Conservation (phyloP, 2,797 vertebrate species). For the Amblyraja radiata region DNA sequence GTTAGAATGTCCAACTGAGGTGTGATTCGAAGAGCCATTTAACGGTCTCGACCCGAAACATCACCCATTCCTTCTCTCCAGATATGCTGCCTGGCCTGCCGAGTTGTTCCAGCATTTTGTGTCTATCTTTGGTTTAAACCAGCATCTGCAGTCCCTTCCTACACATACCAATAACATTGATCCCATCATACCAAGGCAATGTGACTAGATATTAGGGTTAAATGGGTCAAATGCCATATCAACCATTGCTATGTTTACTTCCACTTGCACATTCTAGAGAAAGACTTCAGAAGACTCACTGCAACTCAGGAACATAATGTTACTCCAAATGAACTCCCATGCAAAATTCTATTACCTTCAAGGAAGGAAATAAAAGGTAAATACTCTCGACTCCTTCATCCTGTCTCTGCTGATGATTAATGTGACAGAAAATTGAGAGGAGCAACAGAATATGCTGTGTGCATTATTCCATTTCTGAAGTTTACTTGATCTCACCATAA, state of each 20-base stretch:
- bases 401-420: not conserved
- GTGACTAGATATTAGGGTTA: not conserved
- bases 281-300: slow-evolving; percentile 27
- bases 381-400: not conserved
- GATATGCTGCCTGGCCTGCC: too few species aligned
- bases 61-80: too few species aligned
- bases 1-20: too few species aligned
- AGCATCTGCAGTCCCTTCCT: too few species aligned
- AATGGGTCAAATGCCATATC: not conserved
- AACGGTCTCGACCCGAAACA: too few species aligned
- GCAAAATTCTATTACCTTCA: not conserved
- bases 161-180: not conserved
- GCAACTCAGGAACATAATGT: not conserved
- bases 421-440: not conserved
- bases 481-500: not conserved
- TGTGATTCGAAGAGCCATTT: too few species aligned
- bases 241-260: not conserved
- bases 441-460: not conserved
- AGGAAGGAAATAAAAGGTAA: slow-evolving; percentile 16
- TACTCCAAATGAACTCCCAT: not conserved
- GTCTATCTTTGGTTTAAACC: too few species aligned
- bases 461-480: not conserved
- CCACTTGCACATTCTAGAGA: slow-evolving; percentile 8
- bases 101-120: too few species aligned
- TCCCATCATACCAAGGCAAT: not conserved